A percentile compares a stretch with the other conserved stretches of the same genome.
phyloP scores from a whole-genome alignment of 2,888 invertebrate genomes.

The Sphaerophoria taeniata region DNA sequence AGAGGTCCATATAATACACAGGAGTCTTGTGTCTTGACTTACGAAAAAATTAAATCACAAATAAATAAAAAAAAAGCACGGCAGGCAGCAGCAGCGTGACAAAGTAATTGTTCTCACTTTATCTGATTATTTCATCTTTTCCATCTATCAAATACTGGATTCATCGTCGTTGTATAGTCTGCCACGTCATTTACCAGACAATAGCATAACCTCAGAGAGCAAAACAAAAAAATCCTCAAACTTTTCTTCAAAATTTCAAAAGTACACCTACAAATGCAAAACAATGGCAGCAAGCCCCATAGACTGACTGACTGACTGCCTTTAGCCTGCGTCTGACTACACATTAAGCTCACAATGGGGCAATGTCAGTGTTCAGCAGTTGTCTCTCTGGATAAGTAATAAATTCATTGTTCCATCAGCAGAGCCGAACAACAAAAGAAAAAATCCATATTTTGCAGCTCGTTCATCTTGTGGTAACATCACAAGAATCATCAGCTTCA shows the following conservation, averaged over 20 bases:
- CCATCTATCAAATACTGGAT: slow-evolving; percentile 61
- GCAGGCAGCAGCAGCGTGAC: slow-evolving; percentile 10
- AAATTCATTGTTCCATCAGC: slow-evolving; percentile 59
- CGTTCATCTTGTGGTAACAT: slow-evolving; percentile 19
- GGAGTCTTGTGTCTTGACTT: neutral
- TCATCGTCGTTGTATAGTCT: slow-evolving; percentile 28
- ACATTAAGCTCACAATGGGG: slow-evolving; percentile 48
- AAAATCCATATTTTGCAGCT: slow-evolving; percentile 30
- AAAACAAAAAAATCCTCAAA: neutral
- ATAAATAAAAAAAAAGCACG: neutral
- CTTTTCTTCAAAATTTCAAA: slow-evolving; percentile 21
- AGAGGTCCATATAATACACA: neutral
- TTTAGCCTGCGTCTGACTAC: neutral
- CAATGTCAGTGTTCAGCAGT: slow-evolving; percentile 49
- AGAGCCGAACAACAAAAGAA: slow-evolving; percentile 48
- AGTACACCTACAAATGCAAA: slow-evolving; percentile 42
- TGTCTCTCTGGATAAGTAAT: slow-evolving; percentile 42
- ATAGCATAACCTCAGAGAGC: slow-evolving; percentile 8
- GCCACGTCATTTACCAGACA: slow-evolving; percentile 29
- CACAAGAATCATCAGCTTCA: slow-evolving; percentile 23
- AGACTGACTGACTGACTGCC: slow-evolving; percentile 5
- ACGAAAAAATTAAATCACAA: slow-evolving; percentile 9
- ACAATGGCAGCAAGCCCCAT: slow-evolving; percentile 43
- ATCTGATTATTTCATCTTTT: slow-evolving; percentile 67
- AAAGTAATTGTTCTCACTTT: slow-evolving; percentile 62